phyloP scores from a whole-genome alignment of 23 tunicate species.

The Halocynthia roretzi region DNA sequence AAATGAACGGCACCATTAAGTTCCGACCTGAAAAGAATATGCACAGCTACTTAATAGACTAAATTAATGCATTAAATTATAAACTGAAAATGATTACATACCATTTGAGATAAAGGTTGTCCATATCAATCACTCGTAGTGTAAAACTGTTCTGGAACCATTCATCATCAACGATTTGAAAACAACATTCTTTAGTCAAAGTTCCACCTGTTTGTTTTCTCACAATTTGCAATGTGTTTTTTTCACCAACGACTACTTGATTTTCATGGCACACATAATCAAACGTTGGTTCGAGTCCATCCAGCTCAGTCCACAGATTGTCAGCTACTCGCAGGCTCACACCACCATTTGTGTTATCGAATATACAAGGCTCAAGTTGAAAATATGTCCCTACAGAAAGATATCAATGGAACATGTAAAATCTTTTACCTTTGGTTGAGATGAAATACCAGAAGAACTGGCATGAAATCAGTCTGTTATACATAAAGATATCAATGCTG shows the following conservation, averaged over 20 bases:
- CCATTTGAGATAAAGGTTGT: background rate
- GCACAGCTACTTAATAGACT: background rate
- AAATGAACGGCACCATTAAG: no score
- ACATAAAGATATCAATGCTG: no score
- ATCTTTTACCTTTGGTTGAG: no score
- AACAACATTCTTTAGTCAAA: constrained; percentile 10
- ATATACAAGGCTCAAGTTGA: constrained; percentile 6
- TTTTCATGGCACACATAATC: constrained; percentile 10
- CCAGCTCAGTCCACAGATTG: background rate
- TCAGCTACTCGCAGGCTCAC: background rate
- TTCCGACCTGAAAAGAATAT: background rate
- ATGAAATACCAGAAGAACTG: no score
- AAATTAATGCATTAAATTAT: background rate
- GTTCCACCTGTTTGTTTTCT: background rate
- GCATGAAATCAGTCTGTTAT: no score
- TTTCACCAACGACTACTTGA: background rate
- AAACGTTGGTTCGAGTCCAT: background rate
- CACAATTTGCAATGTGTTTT: background rate
- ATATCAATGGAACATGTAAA: no score
- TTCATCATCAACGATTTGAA: constrained; percentile 1
- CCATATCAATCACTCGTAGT: background rate
- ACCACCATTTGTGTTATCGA: background rate
- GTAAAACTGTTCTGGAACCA: constrained; percentile 10
- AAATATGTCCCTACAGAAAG: background rate
- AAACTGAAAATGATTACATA: background rate